Evolutionary conservation across 1,140 invertebrate genomes (phyloP).

Genomic region (Orchestia grillus): DNA sequence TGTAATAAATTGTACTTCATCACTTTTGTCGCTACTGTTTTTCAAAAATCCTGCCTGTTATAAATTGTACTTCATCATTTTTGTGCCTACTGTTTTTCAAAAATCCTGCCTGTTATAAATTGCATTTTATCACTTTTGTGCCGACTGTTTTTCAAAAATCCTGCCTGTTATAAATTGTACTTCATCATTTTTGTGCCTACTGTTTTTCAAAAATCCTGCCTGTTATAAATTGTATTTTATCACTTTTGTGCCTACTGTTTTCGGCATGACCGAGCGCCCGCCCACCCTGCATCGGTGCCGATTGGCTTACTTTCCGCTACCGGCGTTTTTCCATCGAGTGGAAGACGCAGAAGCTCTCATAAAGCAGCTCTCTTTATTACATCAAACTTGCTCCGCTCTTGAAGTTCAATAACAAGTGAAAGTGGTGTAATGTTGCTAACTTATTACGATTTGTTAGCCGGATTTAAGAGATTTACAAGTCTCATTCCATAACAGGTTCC

Average conservation of each 20-base stretch:
- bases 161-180: too few species aligned
- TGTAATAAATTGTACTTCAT: background rate
- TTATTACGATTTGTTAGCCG: background rate
- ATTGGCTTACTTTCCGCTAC: background rate
- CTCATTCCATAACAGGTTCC: background rate
- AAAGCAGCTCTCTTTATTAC: background rate
- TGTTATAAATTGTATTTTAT: background rate
- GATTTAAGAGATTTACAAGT: background rate
- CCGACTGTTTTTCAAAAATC: too few species aligned
- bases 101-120: too few species aligned
- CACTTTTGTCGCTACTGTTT: too few species aligned
- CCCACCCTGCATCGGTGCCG: background rate
- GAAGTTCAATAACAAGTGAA: background rate
- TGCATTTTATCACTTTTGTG: too few species aligned
- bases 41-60: too few species aligned
- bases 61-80: too few species aligned
- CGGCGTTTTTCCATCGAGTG: background rate
- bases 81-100: too few species aligned
- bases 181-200: too few species aligned
- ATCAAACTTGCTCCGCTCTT: background rate
- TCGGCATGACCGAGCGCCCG: background rate
- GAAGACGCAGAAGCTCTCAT: background rate
- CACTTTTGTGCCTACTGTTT: background rate
- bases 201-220: too few species aligned
- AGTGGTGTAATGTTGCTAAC: background rate